Evolutionary conservation across 2,113 vertebrate genomes (phyloP).

Genomic region (Epinephelus moara): DNA sequence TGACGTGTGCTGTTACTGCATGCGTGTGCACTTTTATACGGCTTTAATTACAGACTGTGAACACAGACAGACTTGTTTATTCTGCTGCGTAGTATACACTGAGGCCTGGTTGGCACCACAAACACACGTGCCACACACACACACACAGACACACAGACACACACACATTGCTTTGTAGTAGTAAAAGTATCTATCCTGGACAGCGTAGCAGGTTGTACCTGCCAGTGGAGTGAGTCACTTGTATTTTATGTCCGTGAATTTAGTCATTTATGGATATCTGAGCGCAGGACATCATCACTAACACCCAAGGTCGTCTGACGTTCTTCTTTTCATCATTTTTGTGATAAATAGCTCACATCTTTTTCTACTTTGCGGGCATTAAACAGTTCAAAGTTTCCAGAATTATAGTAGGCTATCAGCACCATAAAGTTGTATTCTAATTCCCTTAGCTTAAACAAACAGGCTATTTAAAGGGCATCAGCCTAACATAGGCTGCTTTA

Average conservation of each 20-base stretch:
- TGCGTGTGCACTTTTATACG: conserved; percentile 80
- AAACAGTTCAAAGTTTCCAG: conserved; percentile 38
- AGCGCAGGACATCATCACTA: conserved; percentile 44
- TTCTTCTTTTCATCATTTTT: conserved; percentile 44
- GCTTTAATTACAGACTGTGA: conserved; percentile 81
- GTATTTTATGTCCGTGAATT: conserved; percentile 60
- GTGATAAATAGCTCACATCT: conserved; percentile 33
- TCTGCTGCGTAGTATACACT: conserved; percentile 72
- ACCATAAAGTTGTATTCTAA: conserved; percentile 61
- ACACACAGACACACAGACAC: conserved; percentile 40
- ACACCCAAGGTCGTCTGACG: conserved; percentile 18
- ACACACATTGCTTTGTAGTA: conserved; percentile 62
- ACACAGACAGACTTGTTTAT: conserved; percentile 83
- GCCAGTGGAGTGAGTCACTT: conserved; percentile 70
- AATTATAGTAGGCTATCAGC: conserved; percentile 40
- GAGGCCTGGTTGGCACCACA: conserved; percentile 74
- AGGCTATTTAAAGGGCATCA: conserved; percentile 83
- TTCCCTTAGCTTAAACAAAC: conserved; percentile 77
- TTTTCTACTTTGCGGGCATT: conserved; percentile 45
- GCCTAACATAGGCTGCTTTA: conserved; percentile 83
- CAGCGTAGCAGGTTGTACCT: conserved; percentile 62
- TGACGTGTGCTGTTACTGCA: conserved; percentile 76
- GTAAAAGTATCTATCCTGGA: conserved; percentile 71
- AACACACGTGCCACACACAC: conserved; percentile 60
- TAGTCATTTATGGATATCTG: conserved; percentile 62